phyloP scores from a whole-genome alignment of 2,797 vertebrate species.

The Silurus aristotelis region DNA sequence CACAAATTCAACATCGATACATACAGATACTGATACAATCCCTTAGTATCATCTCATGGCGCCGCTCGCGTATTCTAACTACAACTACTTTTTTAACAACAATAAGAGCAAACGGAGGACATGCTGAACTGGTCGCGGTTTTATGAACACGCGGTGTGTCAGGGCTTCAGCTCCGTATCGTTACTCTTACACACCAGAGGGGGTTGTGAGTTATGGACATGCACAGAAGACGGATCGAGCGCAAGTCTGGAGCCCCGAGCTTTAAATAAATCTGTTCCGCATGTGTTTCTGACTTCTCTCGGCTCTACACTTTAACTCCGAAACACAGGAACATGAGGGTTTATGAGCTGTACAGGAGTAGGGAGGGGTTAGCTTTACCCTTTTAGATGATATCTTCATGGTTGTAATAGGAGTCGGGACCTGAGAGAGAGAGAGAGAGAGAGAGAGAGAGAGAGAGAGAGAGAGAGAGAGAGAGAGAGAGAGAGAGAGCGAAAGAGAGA shows the following conservation, averaged over 20 bases:
- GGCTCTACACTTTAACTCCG: constrained; percentile 9
- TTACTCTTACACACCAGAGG: constrained; percentile 28
- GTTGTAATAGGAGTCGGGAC: constrained; percentile 89
- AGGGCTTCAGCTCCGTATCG: neutral
- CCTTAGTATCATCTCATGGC: neutral
- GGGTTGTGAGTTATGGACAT: constrained; percentile 21
- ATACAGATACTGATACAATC: neutral
- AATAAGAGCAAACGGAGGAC: neutral
- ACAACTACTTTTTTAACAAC: neutral
- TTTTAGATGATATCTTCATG: constrained; percentile 98
- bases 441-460: constrained; percentile 34
- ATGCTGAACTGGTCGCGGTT: neutral
- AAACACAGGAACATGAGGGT: neutral
- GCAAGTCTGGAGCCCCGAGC: constrained; percentile 5
- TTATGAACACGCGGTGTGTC: constrained; percentile 7
- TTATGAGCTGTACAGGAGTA: constrained; percentile 29
- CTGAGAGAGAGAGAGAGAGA: constrained; percentile 66
- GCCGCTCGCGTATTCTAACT: neutral
- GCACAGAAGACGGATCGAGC: constrained; percentile 20
- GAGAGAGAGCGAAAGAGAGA: neutral
- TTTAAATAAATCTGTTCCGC: constrained; percentile 36
- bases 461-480: constrained; percentile 13
- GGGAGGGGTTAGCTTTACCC: constrained; percentile 78
- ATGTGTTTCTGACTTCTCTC: constrained; percentile 22
- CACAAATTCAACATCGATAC: neutral